Evolutionary conservation across 1,140 invertebrate genomes (phyloP).

Genomic region (Hetaerina americana): DNA sequence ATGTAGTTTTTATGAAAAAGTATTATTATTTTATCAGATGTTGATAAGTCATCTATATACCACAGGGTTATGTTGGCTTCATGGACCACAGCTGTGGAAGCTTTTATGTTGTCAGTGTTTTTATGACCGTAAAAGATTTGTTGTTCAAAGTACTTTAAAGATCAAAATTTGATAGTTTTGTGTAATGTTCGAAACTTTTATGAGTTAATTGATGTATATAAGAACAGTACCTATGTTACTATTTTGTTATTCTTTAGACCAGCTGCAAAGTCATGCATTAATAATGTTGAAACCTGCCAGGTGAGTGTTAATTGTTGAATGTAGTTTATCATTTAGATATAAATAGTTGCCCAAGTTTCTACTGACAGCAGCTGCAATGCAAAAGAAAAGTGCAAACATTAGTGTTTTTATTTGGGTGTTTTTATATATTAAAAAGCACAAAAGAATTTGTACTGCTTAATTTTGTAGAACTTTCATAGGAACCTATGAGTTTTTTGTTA

Average conservation of each 20-base stretch:
- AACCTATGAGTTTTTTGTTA: background rate
- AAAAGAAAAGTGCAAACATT: background rate
- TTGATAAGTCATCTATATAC: background rate
- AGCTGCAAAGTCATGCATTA: background rate
- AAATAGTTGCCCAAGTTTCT: background rate
- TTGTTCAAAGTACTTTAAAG: background rate
- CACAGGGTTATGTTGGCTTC: background rate
- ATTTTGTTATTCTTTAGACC: background rate
- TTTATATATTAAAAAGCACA: background rate
- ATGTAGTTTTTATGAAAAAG: background rate
- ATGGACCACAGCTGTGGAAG: background rate
- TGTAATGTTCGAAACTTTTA: background rate
- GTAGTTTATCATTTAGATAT: background rate
- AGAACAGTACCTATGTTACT: constrained; percentile 1
- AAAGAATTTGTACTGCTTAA: background rate
- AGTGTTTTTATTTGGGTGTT: background rate
- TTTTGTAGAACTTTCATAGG: background rate
- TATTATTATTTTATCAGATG: constrained; percentile 1
- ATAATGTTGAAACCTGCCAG: background rate
- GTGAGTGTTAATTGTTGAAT: background rate
- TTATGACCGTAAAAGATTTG: background rate
- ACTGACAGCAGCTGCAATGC: background rate
- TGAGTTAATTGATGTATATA: background rate
- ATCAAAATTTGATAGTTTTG: background rate
- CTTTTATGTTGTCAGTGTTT: background rate